Base-by-base conservation (phyloP, 1,140 invertebrate species). In the Goniozus legneri region DNA sequence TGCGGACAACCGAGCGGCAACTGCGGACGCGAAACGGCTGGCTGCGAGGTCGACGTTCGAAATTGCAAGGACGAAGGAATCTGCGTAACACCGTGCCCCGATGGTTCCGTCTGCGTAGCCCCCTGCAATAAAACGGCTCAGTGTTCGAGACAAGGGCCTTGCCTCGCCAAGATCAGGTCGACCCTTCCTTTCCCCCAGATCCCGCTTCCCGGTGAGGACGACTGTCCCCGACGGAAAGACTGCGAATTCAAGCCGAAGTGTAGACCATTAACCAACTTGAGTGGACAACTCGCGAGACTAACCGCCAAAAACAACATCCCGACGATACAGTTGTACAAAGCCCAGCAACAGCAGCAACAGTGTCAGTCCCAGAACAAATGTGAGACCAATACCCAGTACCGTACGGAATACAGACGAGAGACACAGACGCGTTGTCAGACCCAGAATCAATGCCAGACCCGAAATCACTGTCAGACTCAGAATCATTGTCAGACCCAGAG, bases 181-280 rank as follows among this genome's bases (percentile, higher is more conserved):
- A 58, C 63, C 27, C 27, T 71, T 4, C 72, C 73, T 3, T 76
- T 67, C 34, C 72, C 73, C 2, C 69, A 75, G 22, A 76, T 75
- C 19, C 72, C 71, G 3, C 35, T 75, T 3, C 71, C 73, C 12
- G 47, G 60, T 13, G 63, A 69, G 10, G 24, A 52, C 36, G 15
- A 54, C n/a, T 7, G 14, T 21, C 45, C 22, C 31, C 16, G 7
- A 16, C 13, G 16, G 35, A 44, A 21, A 47, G n/a, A 19, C 41
- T 27, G 24, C 24, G 24, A 27, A 10, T 70, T 71, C 45, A 50
- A 71, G 20, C 67, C 70, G 3, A 67, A 72, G 22, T 65, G 63
- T 41, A 69, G 72, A 50, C 69, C 68, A 50, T 64, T 64, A 50
- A 76, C 73, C 71, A 76, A 75, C 24, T 54, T 76, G 13, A 65